phyloP scores from a whole-genome alignment of 2,797 vertebrate genomes.

The Coracias cyanogaster region DNA sequence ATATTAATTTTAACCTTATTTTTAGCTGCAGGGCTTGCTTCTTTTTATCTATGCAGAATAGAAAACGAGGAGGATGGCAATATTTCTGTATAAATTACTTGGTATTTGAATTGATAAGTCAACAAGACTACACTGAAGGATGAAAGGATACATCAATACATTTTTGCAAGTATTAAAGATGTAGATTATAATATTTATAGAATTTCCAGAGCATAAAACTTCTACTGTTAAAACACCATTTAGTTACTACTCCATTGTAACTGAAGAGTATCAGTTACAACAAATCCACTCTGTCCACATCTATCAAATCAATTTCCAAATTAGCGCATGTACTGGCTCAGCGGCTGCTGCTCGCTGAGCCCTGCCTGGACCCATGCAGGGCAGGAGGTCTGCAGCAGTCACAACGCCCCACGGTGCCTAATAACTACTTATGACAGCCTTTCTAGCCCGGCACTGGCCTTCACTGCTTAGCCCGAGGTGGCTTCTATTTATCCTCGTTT shows the following conservation, averaged over 20 bases:
- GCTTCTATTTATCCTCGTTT: neutral
- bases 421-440: neutral
- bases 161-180: neutral
- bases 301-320: neutral
- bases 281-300: neutral
- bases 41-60: neutral
- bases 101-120: neutral
- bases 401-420: no score
- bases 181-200: neutral
- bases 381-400: no score
- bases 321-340: no score
- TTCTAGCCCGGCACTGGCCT: neutral
- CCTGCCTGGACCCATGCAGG: no score
- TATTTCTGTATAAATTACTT: neutral
- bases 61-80: neutral
- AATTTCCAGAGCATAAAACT: neutral
- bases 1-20: neutral
- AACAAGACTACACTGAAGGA: neutral
- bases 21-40: neutral
- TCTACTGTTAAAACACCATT: neutral
- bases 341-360: no score
- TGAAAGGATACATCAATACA: neutral
- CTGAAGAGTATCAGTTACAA: neutral
- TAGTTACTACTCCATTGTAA: neutral
- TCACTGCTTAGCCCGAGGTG: rapidly evolving